Base-by-base conservation (phyloP, 2,888 invertebrate genomes). In the Exephanes ischioxanthus region DNA sequence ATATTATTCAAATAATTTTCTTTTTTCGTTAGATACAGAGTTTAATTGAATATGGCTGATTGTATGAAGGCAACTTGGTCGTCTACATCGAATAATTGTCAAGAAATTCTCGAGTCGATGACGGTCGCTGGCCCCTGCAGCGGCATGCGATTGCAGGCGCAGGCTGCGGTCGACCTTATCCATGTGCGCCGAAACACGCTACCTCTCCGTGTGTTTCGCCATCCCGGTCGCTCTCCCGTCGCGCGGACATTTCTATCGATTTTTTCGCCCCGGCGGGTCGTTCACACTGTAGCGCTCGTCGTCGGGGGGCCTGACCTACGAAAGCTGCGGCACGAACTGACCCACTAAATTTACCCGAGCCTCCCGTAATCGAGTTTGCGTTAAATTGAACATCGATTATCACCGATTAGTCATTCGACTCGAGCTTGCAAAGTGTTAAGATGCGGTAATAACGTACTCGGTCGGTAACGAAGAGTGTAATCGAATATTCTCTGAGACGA, bases 171-270 rank as follows among this genome's bases (percentile, higher is more conserved):
- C 63, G 79, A 19, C 71, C 45, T 16, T 61, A 72, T 66, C 37
- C 71, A 22, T 51, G 66, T 33, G 76, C 33, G 75, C 75, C 37
- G 19, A 37, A 76, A 76, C 37, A 41, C 37, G 66, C 41, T 41
- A 7, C 6, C 76, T 33, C 33, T 66, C 30, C 26, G 51, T 48
- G 9, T 41, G 26, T n/a, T 48, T 67, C 79, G 51, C 45, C 11
- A 14, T 41, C 72, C 4, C 63, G 16, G 30, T 66, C 79, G 22
- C 63, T 63, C 71, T 45, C 19, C 37, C 37, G 63, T 73, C 86
- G 76, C 84, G 91, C 84, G 92, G 88, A 89, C 91, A 90, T 90
- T 88, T 85, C 87, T 92, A 92, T 92, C 89, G 92, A 92, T 92
- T 91, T 89, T 91, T 92, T 90, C 88, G 81, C 89, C 87, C 90